phyloP scores from a whole-genome alignment of 2,113 vertebrate species.

The Rhinoptilus africanus region DNA sequence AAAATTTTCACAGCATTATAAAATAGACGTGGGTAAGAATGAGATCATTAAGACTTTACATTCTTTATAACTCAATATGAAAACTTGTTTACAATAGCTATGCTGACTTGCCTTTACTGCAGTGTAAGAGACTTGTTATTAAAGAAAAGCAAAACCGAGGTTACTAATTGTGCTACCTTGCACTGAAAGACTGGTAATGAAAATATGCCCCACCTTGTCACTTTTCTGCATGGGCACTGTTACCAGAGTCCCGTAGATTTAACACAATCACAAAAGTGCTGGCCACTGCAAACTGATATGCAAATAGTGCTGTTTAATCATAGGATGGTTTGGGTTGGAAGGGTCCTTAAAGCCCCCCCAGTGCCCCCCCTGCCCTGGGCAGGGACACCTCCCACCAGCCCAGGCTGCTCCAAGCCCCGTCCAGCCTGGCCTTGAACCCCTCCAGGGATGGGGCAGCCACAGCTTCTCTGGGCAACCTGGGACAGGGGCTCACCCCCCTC shows the following conservation, averaged over 20 bases:
- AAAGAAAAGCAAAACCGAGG: neutral
- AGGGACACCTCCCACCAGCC: neutral
- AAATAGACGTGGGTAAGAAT: neutral
- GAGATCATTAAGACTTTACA: neutral
- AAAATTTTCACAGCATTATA: neutral
- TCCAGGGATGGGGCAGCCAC: neutral
- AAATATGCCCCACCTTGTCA: neutral
- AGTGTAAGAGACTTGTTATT: neutral
- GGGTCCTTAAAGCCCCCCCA: too few species aligned
- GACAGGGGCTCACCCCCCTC: neutral
- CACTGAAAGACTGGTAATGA: neutral
- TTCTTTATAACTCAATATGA: neutral
- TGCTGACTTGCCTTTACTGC: neutral
- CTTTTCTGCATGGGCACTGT: neutral
- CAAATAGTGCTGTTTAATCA: neutral
- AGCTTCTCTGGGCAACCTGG: neutral
- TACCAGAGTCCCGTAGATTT: neutral
- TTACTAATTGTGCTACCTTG: neutral
- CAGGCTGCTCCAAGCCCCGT: neutral
- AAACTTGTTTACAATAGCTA: neutral
- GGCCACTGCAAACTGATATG: fast-evolving
- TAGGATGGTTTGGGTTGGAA: neutral
- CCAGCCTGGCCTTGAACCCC: neutral
- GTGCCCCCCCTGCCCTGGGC: neutral
- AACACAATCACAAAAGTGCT: neutral